Conservation (phyloP, 2,888 invertebrate species). For the Sminthurides aquaticus region DNA sequence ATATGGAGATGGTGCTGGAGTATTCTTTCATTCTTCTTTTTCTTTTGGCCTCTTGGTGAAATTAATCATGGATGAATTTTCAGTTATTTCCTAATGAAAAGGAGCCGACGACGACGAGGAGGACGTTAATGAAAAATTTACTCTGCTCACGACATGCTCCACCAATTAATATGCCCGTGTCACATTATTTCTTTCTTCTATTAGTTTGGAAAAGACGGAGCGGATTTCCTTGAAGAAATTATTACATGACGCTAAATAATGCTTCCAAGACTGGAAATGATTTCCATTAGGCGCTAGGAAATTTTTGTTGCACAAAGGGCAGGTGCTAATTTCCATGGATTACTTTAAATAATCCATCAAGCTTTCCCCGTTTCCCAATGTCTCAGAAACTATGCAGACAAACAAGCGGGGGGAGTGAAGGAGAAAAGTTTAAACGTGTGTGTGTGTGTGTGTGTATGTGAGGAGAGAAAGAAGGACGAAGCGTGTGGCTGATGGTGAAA, state of each 20-base stretch:
- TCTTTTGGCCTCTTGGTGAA: slow-evolving; percentile 24
- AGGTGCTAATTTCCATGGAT: neutral
- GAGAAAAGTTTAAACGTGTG: too few species aligned
- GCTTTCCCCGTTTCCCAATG: neutral
- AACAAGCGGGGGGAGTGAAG: too few species aligned
- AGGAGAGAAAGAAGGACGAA: neutral
- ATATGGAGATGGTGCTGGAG: too few species aligned
- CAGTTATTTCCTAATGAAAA: slow-evolving; percentile 36
- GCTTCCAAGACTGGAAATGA: neutral
- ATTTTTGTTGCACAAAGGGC: neutral
- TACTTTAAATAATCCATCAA: neutral
- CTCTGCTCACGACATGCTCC: slow-evolving; percentile 35
- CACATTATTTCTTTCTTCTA: slow-evolving; percentile 23
- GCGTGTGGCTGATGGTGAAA: neutral
- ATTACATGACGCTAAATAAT: neutral
- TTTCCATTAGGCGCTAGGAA: neutral
- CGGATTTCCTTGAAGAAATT: neutral
- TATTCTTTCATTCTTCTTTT: too few species aligned
- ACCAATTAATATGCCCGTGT: slow-evolving; percentile 40
- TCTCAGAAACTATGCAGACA: neutral
- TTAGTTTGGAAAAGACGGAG: slow-evolving; percentile 8
- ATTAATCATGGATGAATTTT: slow-evolving; percentile 35
- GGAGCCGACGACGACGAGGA: slow-evolving; percentile 28
- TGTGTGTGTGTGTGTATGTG: too few species aligned
- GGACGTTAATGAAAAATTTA: slow-evolving; percentile 38